phyloP scores from a whole-genome alignment of 2,797 vertebrate species.

The Columba guinea region DNA sequence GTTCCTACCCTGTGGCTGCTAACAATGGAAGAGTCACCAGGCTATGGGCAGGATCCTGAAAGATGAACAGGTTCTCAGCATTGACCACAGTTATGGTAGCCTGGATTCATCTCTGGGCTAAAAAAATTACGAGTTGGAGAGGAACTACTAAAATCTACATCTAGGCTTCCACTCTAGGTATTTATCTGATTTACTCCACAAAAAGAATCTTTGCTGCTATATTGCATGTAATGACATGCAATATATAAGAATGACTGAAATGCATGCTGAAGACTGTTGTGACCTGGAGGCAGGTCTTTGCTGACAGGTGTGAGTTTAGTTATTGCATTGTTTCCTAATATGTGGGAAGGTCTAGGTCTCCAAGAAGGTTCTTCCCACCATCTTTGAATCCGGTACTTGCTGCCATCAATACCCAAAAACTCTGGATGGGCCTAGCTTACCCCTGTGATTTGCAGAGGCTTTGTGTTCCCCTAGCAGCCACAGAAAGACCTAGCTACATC shows the following conservation, averaged over 20 bases:
- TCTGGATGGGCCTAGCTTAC: not conserved
- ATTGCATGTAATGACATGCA: not conserved
- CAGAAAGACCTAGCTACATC: not conserved
- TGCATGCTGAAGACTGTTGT: not conserved
- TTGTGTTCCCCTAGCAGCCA: not conserved
- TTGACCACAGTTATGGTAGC: not conserved
- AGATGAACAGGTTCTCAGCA: not conserved
- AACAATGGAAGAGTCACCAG: not conserved
- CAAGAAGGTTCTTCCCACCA: not conserved
- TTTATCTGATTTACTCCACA: not conserved
- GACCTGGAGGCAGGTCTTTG: not conserved
- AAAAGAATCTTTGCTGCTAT: not conserved
- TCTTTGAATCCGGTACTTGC: not conserved
- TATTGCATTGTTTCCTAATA: not conserved
- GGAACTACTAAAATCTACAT: not conserved
- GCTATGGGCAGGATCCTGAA: not conserved
- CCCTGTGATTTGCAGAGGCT: not conserved
- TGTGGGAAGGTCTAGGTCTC: not conserved
- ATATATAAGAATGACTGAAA: not conserved
- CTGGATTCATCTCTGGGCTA: not conserved
- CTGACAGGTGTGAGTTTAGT: not conserved
- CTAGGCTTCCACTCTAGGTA: not conserved
- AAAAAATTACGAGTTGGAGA: not conserved
- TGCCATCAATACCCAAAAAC: not conserved
- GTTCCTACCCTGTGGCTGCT: not conserved